Percentiles rank a stretch among this genome's conserved stretches.
These are phyloP conservation scores for Callitettix versicolor DNA, from an alignment of 1,140 invertebrate species.

Conservation along the genomic window DNA sequence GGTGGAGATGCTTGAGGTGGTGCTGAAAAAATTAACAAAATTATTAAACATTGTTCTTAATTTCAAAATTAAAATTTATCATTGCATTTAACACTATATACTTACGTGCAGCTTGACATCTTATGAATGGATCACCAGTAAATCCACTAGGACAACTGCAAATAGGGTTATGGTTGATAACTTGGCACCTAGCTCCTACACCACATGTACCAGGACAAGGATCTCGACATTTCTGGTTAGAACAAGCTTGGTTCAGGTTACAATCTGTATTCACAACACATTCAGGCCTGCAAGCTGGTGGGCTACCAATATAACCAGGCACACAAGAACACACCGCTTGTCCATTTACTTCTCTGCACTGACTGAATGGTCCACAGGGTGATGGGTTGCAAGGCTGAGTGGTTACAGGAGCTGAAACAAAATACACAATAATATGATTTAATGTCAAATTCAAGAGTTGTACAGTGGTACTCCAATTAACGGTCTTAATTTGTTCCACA, in stretches of 20 bases:
- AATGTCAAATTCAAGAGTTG: constrained; percentile 32
- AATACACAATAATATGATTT: constrained; percentile 33
- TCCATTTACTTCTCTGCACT: too few species aligned
- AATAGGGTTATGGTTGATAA: too few species aligned
- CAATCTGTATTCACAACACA: constrained; percentile 39
- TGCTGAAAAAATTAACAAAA: constrained; percentile 37
- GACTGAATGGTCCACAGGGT: constrained; percentile 44
- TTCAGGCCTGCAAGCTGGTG: constrained; percentile 41
- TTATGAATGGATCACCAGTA: constrained; percentile 43
- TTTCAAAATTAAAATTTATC: neutral
- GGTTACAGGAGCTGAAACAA: constrained; percentile 13
- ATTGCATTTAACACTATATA: constrained; percentile 25
- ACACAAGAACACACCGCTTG: constrained; percentile 40
- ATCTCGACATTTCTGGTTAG: constrained; percentile 40
- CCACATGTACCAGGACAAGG: too few species aligned
- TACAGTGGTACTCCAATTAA: too few species aligned
- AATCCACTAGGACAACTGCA: too few species aligned
- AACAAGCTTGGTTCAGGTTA: constrained; percentile 35
- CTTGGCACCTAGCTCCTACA: constrained; percentile 40
- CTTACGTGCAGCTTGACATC: constrained; percentile 31
- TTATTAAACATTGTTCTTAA: neutral
- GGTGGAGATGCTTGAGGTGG: constrained; percentile 32
- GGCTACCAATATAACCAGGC: constrained; percentile 36
- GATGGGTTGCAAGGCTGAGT: constrained; percentile 36
- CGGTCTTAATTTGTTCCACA: too few species aligned